Percentiles rank a stretch among this genome's conserved stretches.
These are phyloP conservation scores for Xiphophorus birchmanni DNA, from an alignment of 2,797 vertebrate genomes.

Conservation along the genomic window DNA sequence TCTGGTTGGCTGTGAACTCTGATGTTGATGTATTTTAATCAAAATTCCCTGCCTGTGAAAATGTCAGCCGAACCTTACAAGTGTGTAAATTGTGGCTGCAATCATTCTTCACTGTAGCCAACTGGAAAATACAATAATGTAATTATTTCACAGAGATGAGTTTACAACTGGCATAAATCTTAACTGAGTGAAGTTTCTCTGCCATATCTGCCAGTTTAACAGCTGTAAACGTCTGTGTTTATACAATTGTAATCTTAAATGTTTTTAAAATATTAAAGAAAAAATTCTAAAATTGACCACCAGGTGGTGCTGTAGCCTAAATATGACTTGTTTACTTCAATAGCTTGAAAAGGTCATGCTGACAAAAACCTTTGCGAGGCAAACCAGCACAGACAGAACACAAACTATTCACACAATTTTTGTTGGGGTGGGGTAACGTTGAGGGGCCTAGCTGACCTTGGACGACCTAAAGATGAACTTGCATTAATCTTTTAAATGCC, in stretches of 20 bases:
- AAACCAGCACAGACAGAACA: background rate
- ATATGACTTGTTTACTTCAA: background rate
- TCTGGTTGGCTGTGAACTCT: conserved; percentile 17
- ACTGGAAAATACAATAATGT: background rate
- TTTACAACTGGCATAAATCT: background rate
- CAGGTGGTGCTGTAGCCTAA: background rate
- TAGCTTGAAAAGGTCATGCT: background rate
- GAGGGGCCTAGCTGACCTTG: background rate
- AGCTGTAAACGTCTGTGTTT: background rate
- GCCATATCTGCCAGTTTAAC: background rate
- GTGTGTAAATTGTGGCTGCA: background rate
- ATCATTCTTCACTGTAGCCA: background rate
- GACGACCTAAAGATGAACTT: background rate
- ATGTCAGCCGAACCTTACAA: background rate
- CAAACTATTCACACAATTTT: background rate
- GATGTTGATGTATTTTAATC: conserved; percentile 7
- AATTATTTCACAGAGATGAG: background rate
- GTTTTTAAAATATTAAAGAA: background rate
- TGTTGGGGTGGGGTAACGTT: background rate
- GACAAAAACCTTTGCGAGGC: background rate
- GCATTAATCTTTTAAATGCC: background rate
- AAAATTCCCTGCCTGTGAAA: conserved; percentile 15
- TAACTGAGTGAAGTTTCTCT: background rate
- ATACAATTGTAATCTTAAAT: background rate
- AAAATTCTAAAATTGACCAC: background rate